Conservation (phyloP, 2,888 invertebrate genomes). For the Liopterus haemorrhoidalis region DNA sequence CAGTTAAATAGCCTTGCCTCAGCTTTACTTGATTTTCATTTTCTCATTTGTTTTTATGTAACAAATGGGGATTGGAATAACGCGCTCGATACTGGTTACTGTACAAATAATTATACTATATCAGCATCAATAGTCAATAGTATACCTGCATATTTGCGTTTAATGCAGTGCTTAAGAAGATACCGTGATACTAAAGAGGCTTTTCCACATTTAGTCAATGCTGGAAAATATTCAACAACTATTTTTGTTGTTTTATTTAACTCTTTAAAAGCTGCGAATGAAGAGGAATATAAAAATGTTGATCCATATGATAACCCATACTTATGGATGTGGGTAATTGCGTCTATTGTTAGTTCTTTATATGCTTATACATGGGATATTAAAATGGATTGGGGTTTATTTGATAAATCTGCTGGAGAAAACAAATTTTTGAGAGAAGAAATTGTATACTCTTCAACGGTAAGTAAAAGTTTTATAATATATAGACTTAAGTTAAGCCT, state of each 20-base stretch:
- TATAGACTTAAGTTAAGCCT: neutral
- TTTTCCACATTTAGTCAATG: conserved; percentile 78
- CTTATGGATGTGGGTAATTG: conserved; percentile 64
- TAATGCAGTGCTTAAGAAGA: conserved; percentile 77
- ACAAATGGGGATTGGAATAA: conserved; percentile 52
- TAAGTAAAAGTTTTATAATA: conserved; percentile 45
- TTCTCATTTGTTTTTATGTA: conserved; percentile 69
- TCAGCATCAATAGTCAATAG: conserved; percentile 64
- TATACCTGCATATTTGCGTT: conserved; percentile 79
- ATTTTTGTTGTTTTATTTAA: conserved; percentile 65
- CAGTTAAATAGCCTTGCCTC: conserved; percentile 73
- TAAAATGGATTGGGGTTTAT: conserved; percentile 83
- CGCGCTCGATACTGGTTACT: conserved; percentile 46
- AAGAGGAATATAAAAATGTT: conserved; percentile 45
- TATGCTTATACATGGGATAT: conserved; percentile 84
- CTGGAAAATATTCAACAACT: conserved; percentile 72
- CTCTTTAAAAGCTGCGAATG: conserved; percentile 41
- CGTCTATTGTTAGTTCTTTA: conserved; percentile 63
- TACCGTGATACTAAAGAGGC: conserved; percentile 73
- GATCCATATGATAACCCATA: conserved; percentile 56
- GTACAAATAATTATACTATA: conserved; percentile 48
- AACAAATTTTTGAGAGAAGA: conserved; percentile 70
- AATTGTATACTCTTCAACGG: conserved; percentile 71
- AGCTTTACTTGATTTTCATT: conserved; percentile 73
- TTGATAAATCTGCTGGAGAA: conserved; percentile 70